Evolutionary conservation across 1,140 invertebrate genomes (phyloP), one percentile per base, ranked within the genome.

Genomic region (Phenacoccus solenopsis): DNA sequence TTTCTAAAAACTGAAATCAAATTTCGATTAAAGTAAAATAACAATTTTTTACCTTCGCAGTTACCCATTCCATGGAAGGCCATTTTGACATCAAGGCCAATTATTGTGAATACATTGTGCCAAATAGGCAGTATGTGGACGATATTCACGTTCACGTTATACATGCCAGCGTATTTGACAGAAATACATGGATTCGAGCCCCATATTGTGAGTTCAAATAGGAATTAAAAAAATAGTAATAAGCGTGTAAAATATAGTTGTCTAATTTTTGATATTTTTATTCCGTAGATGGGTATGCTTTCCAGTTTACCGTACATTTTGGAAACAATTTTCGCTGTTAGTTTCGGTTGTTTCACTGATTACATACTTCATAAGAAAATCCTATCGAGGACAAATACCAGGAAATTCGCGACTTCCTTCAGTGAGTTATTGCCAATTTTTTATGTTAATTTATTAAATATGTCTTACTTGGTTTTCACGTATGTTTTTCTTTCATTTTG

Each of bases 41-140:
- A n/a, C n/a, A n/a, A n/a, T n/a, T n/a, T n/a, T n/a, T n/a, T n/a
- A n/a, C n/a, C n/a, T n/a, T n/a, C n/a, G 30, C 20, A 83, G 77
- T 76, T 79, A 0, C 77, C 81, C 1, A 83, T 86, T 20, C 91
- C 92, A 0, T 94, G 91, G 91, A 80, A 76, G 27, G 72, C 78
- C 0, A 90, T 96, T 67, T 73, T 91, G 0, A 86, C 82, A 0
- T 92, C 90, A 0, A 71, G 80, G 0, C 86, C 91, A 0, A 82
- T 95, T 0, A 93, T 89, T 89, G 85, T 91, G 25, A 86, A 89
- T 68, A 82, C 88, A 59, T 75, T 88, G 0, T 85, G 87, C 0
- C 89, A 96, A 76, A 89, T 89, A 82, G 88, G 90, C 12, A 85
- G 86, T 59, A 86, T 90, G 74, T 96, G 91, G 91, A 90, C 90